A percentile compares a stretch with the other conserved stretches of the same genome.
phyloP scores from a whole-genome alignment of 1,140 invertebrate species.

The Drosophila willistoni region DNA sequence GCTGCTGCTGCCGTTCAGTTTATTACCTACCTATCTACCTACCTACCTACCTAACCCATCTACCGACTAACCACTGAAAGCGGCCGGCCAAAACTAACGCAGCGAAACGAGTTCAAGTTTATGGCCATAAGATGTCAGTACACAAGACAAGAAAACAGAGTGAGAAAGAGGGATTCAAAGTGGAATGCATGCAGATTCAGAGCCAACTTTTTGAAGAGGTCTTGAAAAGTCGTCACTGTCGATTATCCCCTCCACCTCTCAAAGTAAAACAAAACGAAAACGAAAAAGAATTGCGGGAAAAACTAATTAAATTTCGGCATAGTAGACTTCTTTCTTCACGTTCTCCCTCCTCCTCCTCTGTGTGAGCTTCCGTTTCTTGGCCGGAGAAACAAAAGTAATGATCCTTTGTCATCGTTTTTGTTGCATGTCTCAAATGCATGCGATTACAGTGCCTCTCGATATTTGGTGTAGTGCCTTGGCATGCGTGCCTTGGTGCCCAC shows the following conservation, averaged over 20 bases:
- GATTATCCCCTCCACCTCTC: slow-evolving; percentile 47
- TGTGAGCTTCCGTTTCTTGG: slow-evolving; percentile 8
- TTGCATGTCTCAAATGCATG: slow-evolving; percentile 18
- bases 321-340: background rate
- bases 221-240: slow-evolving; percentile 67
- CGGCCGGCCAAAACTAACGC: slow-evolving; percentile 35
- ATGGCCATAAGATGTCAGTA: slow-evolving; percentile 54
- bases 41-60: too few relatives aligned
- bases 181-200: slow-evolving; percentile 8
- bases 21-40: slow-evolving; percentile 26
- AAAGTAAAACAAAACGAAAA: background rate
- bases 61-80: slow-evolving; percentile 22
- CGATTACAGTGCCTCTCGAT: slow-evolving; percentile 33
- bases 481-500: slow-evolving; percentile 52
- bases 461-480: slow-evolving; percentile 43
- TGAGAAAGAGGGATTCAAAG: slow-evolving; percentile 1
- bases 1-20: slow-evolving; percentile 28
- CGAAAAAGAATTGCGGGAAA: slow-evolving; percentile 3
- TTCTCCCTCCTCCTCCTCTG: background rate
- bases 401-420: slow-evolving; percentile 18
- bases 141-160: slow-evolving; percentile 5
- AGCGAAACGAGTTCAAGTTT: slow-evolving; percentile 78
- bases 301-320: slow-evolving; percentile 39
- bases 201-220: slow-evolving; percentile 26
- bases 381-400: background rate